A percentile compares a stretch with the other conserved stretches of the same genome.
Evolutionary conservation across 2,888 invertebrate species (phyloP).

Genomic region (Mellilla xanthometata): DNA sequence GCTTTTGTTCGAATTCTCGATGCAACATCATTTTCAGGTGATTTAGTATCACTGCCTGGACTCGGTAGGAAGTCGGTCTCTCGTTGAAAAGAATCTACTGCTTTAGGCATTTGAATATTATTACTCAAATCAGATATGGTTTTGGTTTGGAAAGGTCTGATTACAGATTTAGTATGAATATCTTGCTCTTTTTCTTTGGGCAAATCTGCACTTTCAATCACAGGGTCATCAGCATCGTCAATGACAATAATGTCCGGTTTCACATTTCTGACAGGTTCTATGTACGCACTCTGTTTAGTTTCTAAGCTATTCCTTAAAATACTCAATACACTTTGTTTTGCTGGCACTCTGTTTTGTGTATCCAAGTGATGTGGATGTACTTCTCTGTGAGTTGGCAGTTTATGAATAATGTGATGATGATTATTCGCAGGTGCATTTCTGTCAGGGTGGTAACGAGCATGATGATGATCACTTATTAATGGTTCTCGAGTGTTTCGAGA

Average conservation of each 20-base stretch:
- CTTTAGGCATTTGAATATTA: constrained; percentile 86
- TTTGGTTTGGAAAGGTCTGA: constrained; percentile 40
- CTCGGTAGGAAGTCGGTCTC: constrained; percentile 67
- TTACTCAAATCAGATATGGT: constrained; percentile 45
- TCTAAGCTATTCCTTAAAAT: constrained; percentile 88
- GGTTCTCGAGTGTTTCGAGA: constrained; percentile 55
- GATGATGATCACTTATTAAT: constrained; percentile 49
- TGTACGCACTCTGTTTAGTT: constrained; percentile 80
- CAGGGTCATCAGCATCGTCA: constrained; percentile 73
- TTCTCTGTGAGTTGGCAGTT: constrained; percentile 66
- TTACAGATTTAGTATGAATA: constrained; percentile 36
- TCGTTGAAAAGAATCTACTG: constrained; percentile 85
- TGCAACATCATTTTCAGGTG: constrained; percentile 81
- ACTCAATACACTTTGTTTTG: constrained; percentile 88
- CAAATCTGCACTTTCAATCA: constrained; percentile 74
- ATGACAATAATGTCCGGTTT: constrained; percentile 78
- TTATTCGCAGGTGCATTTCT: constrained; percentile 51
- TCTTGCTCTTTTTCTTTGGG: constrained; percentile 64
- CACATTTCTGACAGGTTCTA: constrained; percentile 77
- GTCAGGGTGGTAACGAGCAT: constrained; percentile 61
- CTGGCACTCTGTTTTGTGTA: constrained; percentile 71
- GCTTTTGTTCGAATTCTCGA: constrained; percentile 93
- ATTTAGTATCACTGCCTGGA: constrained; percentile 56
- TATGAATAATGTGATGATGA: constrained; percentile 70
- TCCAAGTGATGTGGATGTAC: constrained; percentile 57